Percentiles rank a stretch among this genome's conserved stretches.
Conservation (phyloP, 2,113 vertebrate genomes). For the Coptodon rendalli region DNA sequence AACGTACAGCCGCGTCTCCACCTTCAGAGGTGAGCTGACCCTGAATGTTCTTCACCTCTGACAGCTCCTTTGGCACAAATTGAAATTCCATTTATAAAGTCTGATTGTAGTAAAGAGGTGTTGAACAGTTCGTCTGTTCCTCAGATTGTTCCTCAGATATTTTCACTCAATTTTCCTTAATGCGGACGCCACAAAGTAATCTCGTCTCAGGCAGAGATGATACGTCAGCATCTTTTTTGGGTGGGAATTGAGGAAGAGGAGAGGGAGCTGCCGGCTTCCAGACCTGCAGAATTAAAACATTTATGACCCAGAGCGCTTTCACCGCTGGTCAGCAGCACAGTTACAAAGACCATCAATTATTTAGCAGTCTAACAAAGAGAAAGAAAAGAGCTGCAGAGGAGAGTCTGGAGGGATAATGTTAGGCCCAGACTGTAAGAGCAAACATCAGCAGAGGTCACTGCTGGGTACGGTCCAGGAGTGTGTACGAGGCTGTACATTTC, state of each 20-base stretch:
- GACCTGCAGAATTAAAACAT: not conserved
- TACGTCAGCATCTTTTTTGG: not conserved
- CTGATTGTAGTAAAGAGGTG: not conserved
- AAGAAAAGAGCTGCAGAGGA: not conserved
- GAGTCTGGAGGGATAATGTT: not conserved
- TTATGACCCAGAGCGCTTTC: not conserved
- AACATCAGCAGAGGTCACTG: not conserved
- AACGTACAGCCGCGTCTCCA: not conserved
- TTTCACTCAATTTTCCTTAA: not conserved
- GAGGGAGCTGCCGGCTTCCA: not conserved
- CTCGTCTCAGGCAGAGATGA: not conserved
- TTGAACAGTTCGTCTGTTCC: not conserved
- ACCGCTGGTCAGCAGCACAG: not conserved
- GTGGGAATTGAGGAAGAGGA: not conserved
- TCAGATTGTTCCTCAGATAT: not conserved
- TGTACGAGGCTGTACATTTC: fast-evolving
- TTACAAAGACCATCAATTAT: not conserved
- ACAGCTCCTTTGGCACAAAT: not conserved
- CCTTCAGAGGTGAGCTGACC: not conserved
- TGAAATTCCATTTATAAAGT: not conserved
- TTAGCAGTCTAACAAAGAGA: not conserved
- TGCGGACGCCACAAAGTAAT: not conserved
- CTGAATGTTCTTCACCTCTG: not conserved
- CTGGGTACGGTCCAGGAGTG: fast-evolving
- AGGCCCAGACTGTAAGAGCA: not conserved